Evolutionary conservation across 2,888 invertebrate genomes (phyloP).

Genomic region (Acheta domesticus): DNA sequence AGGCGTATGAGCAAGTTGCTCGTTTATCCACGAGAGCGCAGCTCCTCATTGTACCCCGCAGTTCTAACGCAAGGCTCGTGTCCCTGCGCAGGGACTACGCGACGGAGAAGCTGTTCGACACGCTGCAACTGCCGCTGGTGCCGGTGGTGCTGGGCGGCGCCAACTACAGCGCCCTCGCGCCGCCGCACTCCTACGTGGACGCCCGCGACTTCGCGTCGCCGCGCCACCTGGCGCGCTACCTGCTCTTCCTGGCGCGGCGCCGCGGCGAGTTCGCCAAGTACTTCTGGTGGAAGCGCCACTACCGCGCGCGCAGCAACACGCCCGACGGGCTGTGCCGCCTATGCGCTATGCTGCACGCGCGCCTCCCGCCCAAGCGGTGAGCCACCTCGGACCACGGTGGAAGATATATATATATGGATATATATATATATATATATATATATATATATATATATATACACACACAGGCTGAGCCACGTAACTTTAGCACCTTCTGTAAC

Average conservation of each 20-base stretch:
- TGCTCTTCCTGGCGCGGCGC: slow-evolving; percentile 34
- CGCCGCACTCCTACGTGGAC: slow-evolving; percentile 38
- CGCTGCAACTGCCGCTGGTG: slow-evolving; percentile 34
- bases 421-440: too few species aligned
- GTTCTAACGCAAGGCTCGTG: too few species aligned
- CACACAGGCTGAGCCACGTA: too few species aligned
- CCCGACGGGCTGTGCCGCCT: slow-evolving; percentile 27
- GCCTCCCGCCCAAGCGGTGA: not conserved
- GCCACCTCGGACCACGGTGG: too few species aligned
- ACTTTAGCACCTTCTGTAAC: too few species aligned
- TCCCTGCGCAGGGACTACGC: slow-evolving; percentile 32
- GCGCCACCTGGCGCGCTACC: slow-evolving; percentile 34
- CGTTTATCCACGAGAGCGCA: too few species aligned
- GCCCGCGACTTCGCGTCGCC: slow-evolving; percentile 34
- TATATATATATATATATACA: too few species aligned
- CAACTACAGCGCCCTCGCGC: slow-evolving; percentile 35
- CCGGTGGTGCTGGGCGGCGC: slow-evolving; percentile 38
- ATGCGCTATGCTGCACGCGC: slow-evolving; percentile 36
- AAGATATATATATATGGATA: too few species aligned
- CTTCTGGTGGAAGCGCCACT: slow-evolving; percentile 38
- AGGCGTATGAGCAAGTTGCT: too few species aligned
- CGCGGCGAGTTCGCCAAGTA: slow-evolving; percentile 36
- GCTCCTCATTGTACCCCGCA: too few species aligned
- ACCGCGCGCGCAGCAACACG: not conserved
- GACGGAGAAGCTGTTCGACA: slow-evolving; percentile 38